A percentile compares a stretch with the other conserved stretches of the same genome.
Evolutionary conservation across 2,113 vertebrate genomes (phyloP).

Genomic region (Numida meleagris): DNA sequence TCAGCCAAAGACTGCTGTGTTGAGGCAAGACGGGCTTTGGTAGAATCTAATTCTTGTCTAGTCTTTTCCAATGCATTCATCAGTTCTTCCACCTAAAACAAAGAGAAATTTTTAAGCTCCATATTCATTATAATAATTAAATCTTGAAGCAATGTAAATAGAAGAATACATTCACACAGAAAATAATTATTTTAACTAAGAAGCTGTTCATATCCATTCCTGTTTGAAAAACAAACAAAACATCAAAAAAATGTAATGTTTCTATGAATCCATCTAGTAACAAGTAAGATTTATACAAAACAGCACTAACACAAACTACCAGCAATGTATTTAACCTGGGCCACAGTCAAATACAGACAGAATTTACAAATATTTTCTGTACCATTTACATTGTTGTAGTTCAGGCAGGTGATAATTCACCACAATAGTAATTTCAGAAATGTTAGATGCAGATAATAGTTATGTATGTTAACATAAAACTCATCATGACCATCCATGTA

Average conservation of each 20-base stretch:
- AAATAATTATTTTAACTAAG: background rate
- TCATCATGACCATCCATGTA: background rate
- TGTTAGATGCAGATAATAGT: background rate
- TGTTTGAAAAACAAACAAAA: background rate
- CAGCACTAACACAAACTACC: constrained; percentile 8
- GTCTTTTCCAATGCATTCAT: constrained; percentile 93
- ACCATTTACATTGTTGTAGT: constrained; percentile 38
- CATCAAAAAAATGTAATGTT: background rate
- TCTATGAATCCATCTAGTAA: background rate
- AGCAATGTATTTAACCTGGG: constrained; percentile 39
- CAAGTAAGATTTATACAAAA: constrained; percentile 30
- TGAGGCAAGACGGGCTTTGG: constrained; percentile 90
- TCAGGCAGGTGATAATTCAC: background rate
- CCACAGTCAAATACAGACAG: constrained; percentile 3
- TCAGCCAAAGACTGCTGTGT: constrained; percentile 93
- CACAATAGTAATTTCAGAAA: background rate
- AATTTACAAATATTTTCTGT: constrained; percentile 60
- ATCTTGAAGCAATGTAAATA: background rate
- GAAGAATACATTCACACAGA: fast-evolving
- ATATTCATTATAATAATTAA: background rate
- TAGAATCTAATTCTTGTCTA: constrained; percentile 91
- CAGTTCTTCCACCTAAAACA: constrained; percentile 91
- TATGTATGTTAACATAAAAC: background rate
- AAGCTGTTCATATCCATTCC: background rate
- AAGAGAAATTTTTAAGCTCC: background rate